These are phyloP conservation scores for Archilochus colubris DNA, from an alignment of 2,113 vertebrate genomes.

Conservation along the genomic window DNA sequence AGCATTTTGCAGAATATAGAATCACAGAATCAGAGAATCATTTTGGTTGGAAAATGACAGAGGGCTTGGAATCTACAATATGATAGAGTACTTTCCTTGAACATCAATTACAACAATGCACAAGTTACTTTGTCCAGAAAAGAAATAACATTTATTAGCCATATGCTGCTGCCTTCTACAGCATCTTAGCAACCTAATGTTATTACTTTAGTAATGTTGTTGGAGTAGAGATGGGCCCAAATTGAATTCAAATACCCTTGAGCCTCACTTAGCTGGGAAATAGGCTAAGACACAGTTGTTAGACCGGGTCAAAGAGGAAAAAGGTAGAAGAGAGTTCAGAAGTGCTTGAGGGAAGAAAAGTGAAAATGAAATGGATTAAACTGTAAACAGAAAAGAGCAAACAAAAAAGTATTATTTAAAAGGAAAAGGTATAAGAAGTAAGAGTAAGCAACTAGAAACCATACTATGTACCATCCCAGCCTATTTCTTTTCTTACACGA, in stretches of 20 bases:
- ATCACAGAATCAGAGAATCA: too few relatives aligned
- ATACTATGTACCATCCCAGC: background rate
- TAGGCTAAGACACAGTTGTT: conserved; percentile 52
- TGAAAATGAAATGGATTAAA: conserved; percentile 41
- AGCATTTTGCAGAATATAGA: conserved; percentile 10
- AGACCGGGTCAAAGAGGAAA: conserved; percentile 34
- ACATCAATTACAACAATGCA: conserved; percentile 32
- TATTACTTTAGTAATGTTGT: conserved; percentile 28
- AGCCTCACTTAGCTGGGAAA: conserved; percentile 50
- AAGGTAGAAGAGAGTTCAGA: conserved; percentile 17
- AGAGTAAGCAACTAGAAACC: background rate
- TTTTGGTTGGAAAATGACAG: background rate
- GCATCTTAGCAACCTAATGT: conserved; percentile 36
- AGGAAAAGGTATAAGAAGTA: background rate
- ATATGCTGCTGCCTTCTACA: background rate
- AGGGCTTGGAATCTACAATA: conserved; percentile 16
- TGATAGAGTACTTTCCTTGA: conserved; percentile 19
- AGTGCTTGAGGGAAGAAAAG: background rate
- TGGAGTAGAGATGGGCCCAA: conserved; percentile 15
- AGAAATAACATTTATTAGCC: conserved; percentile 24
- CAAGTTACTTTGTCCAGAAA: conserved; percentile 31
- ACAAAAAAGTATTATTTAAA: conserved; percentile 7
- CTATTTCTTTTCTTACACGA: background rate
- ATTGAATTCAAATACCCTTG: conserved; percentile 62
- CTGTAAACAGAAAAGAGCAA: conserved; percentile 20